Evolutionary conservation across 2,113 vertebrate species (phyloP), one percentile per base, ranked within the genome.

Genomic region (Uria lomvia): DNA sequence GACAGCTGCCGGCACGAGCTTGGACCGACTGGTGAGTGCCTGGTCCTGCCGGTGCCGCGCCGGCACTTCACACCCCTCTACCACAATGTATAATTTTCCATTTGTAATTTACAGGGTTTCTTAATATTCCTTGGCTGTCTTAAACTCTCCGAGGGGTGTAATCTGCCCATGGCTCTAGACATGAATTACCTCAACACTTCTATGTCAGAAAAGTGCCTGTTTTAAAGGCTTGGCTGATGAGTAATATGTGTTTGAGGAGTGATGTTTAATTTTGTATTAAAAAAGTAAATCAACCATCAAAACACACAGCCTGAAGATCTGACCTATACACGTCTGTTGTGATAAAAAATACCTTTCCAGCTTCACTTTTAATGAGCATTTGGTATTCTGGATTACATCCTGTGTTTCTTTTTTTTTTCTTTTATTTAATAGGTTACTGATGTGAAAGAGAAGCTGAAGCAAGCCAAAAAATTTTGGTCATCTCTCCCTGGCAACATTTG

Each of bases 381-480:
- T 88, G 67, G 68, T 86, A 80, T 68, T 84, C 95, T 97, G 90
- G 88, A 86, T 94, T 92, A 59, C 82, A 53, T 84, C n/a, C 68
- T 73, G 53, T 78, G 56, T 88, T 88, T 66, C 20, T 89, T 40
- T 36, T 63, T 63, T 32, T 68, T 65, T 65, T 32, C 6, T 45
- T 73, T 59, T 29, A 9, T 82, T 84, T 79, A 92, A 94, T 86
- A 99, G 99, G 99, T 99, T 82, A 98, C 82, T 32, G 99, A 99
- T 83, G 99, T 99, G 88, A 99, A 99, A 97, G 99, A 99, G 97
- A 99, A 99, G 95, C 97, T 99, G 94, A 99, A 99, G 92, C 98
- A 99, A 40, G 99, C 99, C 62, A 99, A 99, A 96, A 99, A 99
- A 97, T 99, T 99, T 98, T 99, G 99, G 99, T 99, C 99, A 21